phyloP scores from a whole-genome alignment of 2,797 vertebrate species.

The Trachurus trachurus region DNA sequence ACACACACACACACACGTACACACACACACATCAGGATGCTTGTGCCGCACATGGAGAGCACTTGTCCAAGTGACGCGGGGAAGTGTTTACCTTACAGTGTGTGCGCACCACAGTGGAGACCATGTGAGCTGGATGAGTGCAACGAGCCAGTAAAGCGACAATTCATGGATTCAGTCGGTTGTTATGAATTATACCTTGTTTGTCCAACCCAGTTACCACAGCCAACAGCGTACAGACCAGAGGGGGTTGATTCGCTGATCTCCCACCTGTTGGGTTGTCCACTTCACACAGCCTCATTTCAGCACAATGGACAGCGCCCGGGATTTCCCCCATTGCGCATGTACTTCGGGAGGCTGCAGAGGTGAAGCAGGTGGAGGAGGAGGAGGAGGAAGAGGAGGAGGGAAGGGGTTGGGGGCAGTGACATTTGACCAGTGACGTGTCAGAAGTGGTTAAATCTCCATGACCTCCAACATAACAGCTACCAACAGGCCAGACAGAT shows the following conservation, averaged over 20 bases:
- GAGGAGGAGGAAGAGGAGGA: constrained; percentile 35
- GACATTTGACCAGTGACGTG: not conserved
- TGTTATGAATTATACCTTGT: constrained; percentile 17
- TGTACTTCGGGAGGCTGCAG: not conserved
- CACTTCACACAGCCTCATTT: constrained; percentile 30
- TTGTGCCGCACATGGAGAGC: constrained; percentile 34
- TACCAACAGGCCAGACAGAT: no score
- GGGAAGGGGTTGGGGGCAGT: not conserved
- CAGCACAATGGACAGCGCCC: constrained; percentile 79
- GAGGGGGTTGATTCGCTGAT: not conserved
- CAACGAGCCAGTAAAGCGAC: not conserved
- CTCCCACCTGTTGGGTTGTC: constrained; percentile 4
- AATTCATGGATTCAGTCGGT: not conserved
- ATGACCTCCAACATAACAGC: not conserved
- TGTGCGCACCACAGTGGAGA: constrained; percentile 36
- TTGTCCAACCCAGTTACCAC: not conserved
- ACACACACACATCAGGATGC: constrained; percentile 46
- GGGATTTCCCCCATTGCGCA: constrained; percentile 3
- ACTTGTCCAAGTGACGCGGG: constrained; percentile 29
- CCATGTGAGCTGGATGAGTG: constrained; percentile 3
- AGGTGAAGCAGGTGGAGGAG: constrained; percentile 36
- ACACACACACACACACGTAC: not conserved
- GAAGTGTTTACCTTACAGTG: constrained; percentile 18
- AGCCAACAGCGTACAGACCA: no score
- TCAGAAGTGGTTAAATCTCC: not conserved